Base-by-base conservation (phyloP, 2,888 invertebrate genomes). In the Callimorpha dominula region DNA sequence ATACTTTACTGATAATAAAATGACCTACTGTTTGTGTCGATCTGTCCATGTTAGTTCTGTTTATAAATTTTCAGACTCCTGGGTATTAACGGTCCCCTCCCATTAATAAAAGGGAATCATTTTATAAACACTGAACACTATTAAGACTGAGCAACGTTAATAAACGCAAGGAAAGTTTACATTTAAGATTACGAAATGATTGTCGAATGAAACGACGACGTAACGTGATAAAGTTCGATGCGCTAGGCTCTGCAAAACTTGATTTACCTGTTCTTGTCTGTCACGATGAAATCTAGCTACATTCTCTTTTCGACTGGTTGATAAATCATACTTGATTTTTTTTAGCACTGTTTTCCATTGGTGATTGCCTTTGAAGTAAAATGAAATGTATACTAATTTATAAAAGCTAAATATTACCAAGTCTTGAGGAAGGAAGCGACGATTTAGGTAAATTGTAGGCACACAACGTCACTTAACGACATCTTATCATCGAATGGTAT, bases 201-300 rank as follows among this genome's bases (percentile, higher is more conserved):
- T 78, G 71, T 78, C 64, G 78, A 79, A 82, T 79, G 75, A 81
- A 81, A 83, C 78, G 75, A 83, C 78, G 75, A 72, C 77, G 84
- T 82, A 77, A 82, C 74, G 68, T 77, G 77, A 80, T 78, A 74
- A 87, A 88, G 87, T 88, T 88, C 88, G 88, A 88, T 90, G 89
- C 85, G 89, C 86, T 82, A 83, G 82, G 79, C 86, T 87, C 84
- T 83, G 86, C 86, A 81, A 88, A 92, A 92, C 93, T 88, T 85
- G 92, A 91, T 90, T 87, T 86, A 89, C 90, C 88, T 86, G 93
- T 92, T 89, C 62, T 86, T 77, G 79, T 74, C 82, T 87, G 85
- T 86, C 85, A 86, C 82, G 83, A 77, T 82, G 80, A 84, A 86
- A 80, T 79, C 87, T 86, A 83, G 82, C 78, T 77, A 73, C 79